Percentiles rank a stretch among this genome's conserved stretches.
phyloP scores from a whole-genome alignment of 2,797 vertebrate species.

The Garrulus glandarius region DNA sequence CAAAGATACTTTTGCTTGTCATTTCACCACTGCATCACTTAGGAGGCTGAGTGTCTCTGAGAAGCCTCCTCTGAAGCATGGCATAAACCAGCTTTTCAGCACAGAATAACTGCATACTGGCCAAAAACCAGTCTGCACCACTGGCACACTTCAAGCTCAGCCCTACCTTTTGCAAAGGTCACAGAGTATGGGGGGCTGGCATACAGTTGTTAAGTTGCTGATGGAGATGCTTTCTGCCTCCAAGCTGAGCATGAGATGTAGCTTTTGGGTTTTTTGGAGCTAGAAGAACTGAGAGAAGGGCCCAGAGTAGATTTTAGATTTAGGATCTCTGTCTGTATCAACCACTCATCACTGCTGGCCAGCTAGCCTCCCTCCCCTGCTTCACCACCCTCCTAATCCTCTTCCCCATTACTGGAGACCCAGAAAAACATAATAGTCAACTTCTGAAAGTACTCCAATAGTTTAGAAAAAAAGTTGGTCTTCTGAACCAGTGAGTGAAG shows the following conservation, averaged over 20 bases:
- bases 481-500: not conserved
- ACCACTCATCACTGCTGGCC: not conserved
- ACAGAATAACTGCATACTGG: not conserved
- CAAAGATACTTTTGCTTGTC: not conserved
- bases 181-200: not conserved
- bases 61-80: not conserved
- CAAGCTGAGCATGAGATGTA: not conserved
- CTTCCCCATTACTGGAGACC: fast-evolving
- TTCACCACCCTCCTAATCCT: not conserved
- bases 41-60: not conserved
- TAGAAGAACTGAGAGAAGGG: not conserved
- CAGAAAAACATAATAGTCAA: slow-evolving; percentile 31
- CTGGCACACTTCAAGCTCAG: not conserved
- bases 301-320: not conserved
- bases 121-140: not conserved
- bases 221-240: not conserved
- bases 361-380: not conserved
- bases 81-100: not conserved
- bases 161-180: not conserved
- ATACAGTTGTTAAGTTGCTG: not conserved
- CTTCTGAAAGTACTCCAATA: not conserved
- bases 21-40: not conserved
- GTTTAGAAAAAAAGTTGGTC: not conserved
- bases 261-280: not conserved
- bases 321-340: not conserved